These are phyloP conservation scores for Paracyclopina nana DNA, from an alignment of 1,140 invertebrate species.

Conservation along the genomic window DNA sequence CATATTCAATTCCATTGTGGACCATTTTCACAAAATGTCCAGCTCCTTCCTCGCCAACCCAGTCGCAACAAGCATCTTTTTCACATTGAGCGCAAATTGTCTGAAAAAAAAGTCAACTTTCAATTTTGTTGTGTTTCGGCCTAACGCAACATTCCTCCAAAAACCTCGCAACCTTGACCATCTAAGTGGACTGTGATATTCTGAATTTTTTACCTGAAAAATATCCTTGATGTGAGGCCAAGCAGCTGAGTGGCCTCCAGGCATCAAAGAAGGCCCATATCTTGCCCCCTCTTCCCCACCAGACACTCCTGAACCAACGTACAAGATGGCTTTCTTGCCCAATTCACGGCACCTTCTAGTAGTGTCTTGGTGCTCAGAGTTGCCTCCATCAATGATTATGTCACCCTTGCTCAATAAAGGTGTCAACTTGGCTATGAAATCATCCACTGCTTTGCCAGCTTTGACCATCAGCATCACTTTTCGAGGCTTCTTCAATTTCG, in stretches of 20 bases:
- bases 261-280: constrained; percentile 94
- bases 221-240: constrained; percentile 88
- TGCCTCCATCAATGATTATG: constrained; percentile 98
- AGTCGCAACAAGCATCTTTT: constrained; percentile 88
- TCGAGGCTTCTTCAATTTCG: constrained; percentile 73
- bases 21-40: constrained; percentile 99
- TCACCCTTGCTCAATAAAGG: constrained; percentile 70
- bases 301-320: constrained; percentile 89
- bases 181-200: too few relatives aligned
- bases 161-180: too few relatives aligned
- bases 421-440: constrained; percentile 75
- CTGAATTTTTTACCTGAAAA: constrained; percentile 65
- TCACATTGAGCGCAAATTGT: constrained; percentile 72
- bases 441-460: constrained; percentile 86
- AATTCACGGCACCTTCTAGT: constrained; percentile 39
- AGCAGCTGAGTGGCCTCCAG: constrained; percentile 71
- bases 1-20: constrained; percentile 95
- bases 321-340: constrained; percentile 55
- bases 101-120: constrained; percentile 29
- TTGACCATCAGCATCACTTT: constrained; percentile 91
- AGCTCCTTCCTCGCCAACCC: constrained; percentile 89
- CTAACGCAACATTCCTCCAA: too few relatives aligned
- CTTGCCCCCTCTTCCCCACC: constrained; percentile 96
- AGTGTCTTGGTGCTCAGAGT: constrained; percentile 91
- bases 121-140: too few relatives aligned